Evolutionary conservation across 2,888 invertebrate genomes (phyloP), one percentile per base, ranked within the genome.

Genomic region (Suillia variegata): DNA sequence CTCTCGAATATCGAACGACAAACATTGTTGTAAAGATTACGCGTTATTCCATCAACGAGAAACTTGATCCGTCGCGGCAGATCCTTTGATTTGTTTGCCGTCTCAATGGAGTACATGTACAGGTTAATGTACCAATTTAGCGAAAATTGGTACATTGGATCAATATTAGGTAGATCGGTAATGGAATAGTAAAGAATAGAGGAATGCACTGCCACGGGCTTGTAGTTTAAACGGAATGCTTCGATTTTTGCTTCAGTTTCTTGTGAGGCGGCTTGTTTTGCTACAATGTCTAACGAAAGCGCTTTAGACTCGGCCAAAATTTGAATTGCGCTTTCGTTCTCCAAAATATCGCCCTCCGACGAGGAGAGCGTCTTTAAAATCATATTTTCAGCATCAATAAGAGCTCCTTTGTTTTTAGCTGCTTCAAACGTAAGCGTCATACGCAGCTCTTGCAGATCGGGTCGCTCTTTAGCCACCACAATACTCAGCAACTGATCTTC

Each of bases 131-230:
- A 96, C 96, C 96, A 96, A 73, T 91, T 92, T 17, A 96, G 84
- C 0, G 96, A 96, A 81, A 95, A 96, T 80, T 96, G 96, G 81
- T 96, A 96, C 96, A 96, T 96, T 13, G 94, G 94, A 80, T 96
- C 95, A 22, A 96, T 89, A 71, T 88, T 89, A 45, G 94, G 89
- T 77, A 96, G 85, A 76, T 95, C 94, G 0, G 90, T 89, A 12
- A 95, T 85, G 51, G 94, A 94, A 83, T 96, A 95, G 83, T 93
- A 96, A 48, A 96, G 81, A 63, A 94, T 90, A 66, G 94, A 91
- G 0, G 93, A 93, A 62, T 94, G 88, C 56, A 89, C 87, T 0
- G 96, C 95, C 0, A 96, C 94, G 0, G 94, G 91, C 54, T 92
- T 88, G 78, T 96, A 96, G 8, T 88, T 89, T 22, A 87, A 85